phyloP scores from a whole-genome alignment of 1,140 invertebrate species.

The Drosophila busckii region DNA sequence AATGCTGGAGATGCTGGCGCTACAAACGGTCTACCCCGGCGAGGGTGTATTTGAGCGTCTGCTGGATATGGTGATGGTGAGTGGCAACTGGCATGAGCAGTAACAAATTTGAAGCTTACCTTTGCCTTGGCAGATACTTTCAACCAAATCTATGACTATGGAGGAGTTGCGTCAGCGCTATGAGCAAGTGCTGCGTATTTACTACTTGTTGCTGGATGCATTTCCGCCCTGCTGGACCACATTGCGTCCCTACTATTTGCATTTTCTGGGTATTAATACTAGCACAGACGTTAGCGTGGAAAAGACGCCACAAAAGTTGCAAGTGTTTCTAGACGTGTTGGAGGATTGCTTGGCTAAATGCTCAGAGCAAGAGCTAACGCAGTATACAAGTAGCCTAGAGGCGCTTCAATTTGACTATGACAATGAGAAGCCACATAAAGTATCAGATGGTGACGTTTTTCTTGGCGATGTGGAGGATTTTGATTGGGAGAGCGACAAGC shows the following conservation, averaged over 20 bases:
- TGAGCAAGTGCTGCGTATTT: slow-evolving; percentile 35
- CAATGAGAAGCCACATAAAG: slow-evolving; percentile 37
- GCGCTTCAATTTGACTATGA: slow-evolving; percentile 15
- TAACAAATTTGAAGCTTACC: background rate
- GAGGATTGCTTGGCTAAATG: slow-evolving; percentile 42
- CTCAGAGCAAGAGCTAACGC: slow-evolving; percentile 23
- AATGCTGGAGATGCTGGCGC: slow-evolving; percentile 40
- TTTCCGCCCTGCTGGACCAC: slow-evolving; percentile 63
- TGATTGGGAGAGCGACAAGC: slow-evolving; percentile 50
- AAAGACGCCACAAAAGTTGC: slow-evolving; percentile 29
- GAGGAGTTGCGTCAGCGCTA: slow-evolving; percentile 34
- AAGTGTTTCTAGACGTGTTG: slow-evolving; percentile 39
- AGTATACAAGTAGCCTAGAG: slow-evolving; percentile 31
- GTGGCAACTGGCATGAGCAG: background rate
- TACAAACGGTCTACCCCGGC: slow-evolving; percentile 50
- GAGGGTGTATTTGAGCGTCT: slow-evolving; percentile 42
- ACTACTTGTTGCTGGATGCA: slow-evolving; percentile 44
- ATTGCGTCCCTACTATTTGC: slow-evolving; percentile 50
- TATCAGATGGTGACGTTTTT: slow-evolving; percentile 38
- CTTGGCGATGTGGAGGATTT: slow-evolving; percentile 49
- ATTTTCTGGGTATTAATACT: slow-evolving; percentile 36
- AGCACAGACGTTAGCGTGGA: too few relatives aligned
- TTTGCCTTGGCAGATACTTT: slow-evolving; percentile 29
- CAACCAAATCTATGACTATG: slow-evolving; percentile 27
- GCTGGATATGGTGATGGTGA: slow-evolving; percentile 52